Evolutionary conservation across 2,113 vertebrate species (phyloP), one percentile per base, ranked within the genome.

Genomic region (Hippocampus abdominalis): DNA sequence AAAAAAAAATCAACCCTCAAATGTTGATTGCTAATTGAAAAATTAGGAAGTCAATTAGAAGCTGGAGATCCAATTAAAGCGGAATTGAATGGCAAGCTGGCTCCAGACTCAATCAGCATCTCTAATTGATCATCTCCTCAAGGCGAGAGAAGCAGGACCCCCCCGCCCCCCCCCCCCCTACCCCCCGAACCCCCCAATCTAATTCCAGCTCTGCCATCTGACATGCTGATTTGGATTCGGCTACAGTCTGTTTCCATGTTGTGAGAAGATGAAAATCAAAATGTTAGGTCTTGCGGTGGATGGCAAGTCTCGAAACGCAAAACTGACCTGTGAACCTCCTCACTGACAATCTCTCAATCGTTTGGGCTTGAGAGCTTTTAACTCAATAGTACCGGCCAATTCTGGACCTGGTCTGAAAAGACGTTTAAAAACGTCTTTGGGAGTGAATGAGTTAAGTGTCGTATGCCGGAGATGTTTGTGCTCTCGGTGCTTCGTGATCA

Each of bases 11-110:
- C 29, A 32, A 32, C 5, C 32, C 93, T 91, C 91, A 93, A 93
- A 93, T 93, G 94, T 92, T 95, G 94, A 95, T 95, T 95, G 94
- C 94, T 96, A 96, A 98, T 96, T 96, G 95, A 96, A 96, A 96
- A 97, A 97, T 95, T 94, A 95, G 94, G 95, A 95, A 95, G 93
- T 94, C 95, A 92, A 92, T 96, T 94, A 95, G 93, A 94, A 92
- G 94, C 94, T 93, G 85, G 93, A 86, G 85, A 96, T 96, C 94
- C 95, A 95, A 98, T 98, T 96, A 96, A 95, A 94, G 88, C 86
- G 90, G 94, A 95, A 96, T 93, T 93, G 94, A 94, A 96, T 94
- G 92, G 94, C 94, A 95, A 81, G 87, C 79, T 93, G 83, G 89
- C 91, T 91, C 88, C 86, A 90, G 93, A 94, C 91, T 91, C 87